A percentile compares a stretch with the other conserved stretches of the same genome.
phyloP scores from a whole-genome alignment of 1,140 invertebrate genomes.

The Papilio helenus region DNA sequence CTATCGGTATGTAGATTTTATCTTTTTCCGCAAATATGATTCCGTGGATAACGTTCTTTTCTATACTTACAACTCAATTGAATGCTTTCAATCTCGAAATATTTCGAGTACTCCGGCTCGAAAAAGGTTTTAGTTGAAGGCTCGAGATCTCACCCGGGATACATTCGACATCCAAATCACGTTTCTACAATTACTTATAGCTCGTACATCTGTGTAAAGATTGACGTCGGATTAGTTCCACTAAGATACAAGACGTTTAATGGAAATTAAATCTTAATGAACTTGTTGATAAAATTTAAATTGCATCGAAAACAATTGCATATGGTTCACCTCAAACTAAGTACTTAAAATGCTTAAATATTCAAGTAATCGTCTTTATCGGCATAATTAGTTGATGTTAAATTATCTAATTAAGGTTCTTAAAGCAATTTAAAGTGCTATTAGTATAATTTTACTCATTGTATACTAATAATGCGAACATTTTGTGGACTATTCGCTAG shows the following conservation, averaged over 20 bases:
- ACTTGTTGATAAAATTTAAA: background rate
- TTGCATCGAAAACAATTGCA: background rate
- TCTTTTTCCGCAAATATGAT: conserved; percentile 14
- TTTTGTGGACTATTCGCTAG: background rate
- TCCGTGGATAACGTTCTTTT: conserved; percentile 14
- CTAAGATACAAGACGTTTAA: background rate
- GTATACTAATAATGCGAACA: background rate
- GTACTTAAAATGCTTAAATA: conserved; percentile 13
- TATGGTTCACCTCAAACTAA: background rate
- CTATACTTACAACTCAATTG: background rate
- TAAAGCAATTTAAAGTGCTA: background rate
- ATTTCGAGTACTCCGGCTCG: conserved; percentile 24
- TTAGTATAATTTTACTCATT: background rate
- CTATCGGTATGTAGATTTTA: background rate
- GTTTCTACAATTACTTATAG: conserved; percentile 28
- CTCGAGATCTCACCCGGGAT: background rate
- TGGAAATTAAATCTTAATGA: conserved; percentile 12
- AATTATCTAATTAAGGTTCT: background rate
- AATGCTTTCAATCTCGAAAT: conserved; percentile 24
- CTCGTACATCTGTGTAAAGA: conserved; percentile 29
- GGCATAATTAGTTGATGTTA: background rate
- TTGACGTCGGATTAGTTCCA: conserved; percentile 23
- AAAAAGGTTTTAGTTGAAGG: conserved; percentile 33
- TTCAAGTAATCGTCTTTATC: conserved; percentile 1
- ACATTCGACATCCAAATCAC: conserved; percentile 25